Base-by-base conservation (phyloP, 2,797 vertebrate species). In the Helicolenus hilgendorfi region DNA sequence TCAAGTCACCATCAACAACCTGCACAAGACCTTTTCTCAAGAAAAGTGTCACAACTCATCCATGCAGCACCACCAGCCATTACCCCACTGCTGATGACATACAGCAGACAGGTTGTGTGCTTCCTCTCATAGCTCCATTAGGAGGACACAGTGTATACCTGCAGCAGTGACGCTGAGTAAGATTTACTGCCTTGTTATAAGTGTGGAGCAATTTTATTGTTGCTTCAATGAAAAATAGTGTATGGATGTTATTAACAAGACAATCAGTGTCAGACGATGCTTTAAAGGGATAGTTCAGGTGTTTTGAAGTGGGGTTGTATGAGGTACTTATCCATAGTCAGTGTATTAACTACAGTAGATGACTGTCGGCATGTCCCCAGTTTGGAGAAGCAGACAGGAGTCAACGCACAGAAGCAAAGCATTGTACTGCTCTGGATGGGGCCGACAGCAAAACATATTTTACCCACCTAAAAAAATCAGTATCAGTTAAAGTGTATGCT, bases 41-140 rank as follows among this genome's bases (percentile, higher is more conserved):
- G 49, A 33, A 8, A 82, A 73, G 58, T 94, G 86, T 90, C 87
- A 81, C 82, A 95, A 94, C 45, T 77, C 20, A 59, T 56, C 63
- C 36, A 27, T 84, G 72, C 56, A 58, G 10, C 73, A 56, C 49
- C 79, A 67, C 4, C 31, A 53, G 29, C 20, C 22, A 72, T 87
- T 84, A 58, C 81, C 29, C 53, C 81, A 91, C 58, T 24, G 5
- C 59, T 8, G 62, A 49, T 88, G 79, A 35, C n/a, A 24, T 36
- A 13, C 65, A 73, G 49, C 20, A 59, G 15, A 27, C 22, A 60
- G 18, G 33, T 58, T 29, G 26, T 27, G 11, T 27, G 22, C 35
- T 68, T 36, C 49, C 14, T 72, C 29, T 31, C 24, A n/a, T 9
- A 11, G 27, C 75, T 26, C 5, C 41, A 27, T 70, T 72, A 72